phyloP scores from a whole-genome alignment of 2,888 invertebrate species.

The Pandemis cinnamomeana region DNA sequence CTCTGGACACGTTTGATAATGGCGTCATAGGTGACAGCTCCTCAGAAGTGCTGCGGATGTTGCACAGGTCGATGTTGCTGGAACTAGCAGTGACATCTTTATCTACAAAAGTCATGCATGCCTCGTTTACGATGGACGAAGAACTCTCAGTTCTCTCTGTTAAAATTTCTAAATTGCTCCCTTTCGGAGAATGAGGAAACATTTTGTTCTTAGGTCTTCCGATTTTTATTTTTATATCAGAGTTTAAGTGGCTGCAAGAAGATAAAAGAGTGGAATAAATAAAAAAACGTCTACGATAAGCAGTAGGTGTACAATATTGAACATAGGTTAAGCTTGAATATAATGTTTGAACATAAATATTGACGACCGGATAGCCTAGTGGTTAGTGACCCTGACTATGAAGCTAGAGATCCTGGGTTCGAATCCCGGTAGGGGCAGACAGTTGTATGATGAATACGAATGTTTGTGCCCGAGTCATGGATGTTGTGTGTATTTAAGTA shows the following conservation, averaged over 20 bases:
- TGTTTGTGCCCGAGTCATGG: no score
- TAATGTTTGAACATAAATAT: no score
- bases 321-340: no score
- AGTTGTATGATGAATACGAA: no score
- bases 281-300: no score
- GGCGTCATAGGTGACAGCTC: constrained; percentile 12
- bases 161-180: constrained; percentile 53
- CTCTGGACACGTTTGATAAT: constrained; percentile 21
- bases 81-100: constrained; percentile 66
- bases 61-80: constrained; percentile 61
- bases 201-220: constrained; percentile 55
- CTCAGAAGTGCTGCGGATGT: constrained; percentile 41
- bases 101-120: constrained; percentile 50
- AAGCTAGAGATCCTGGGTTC: no score
- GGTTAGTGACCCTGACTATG: no score
- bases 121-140: constrained; percentile 46
- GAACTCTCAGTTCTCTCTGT: constrained; percentile 55
- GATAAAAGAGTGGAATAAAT: background rate
- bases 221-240: constrained; percentile 50
- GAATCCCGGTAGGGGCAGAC: no score
- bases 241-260: constrained; percentile 51
- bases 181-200: constrained; percentile 55
- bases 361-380: no score
- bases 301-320: no score
- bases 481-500: no score